Evolutionary conservation across 2,888 invertebrate genomes (phyloP), one percentile per base, ranked within the genome.

Genomic region (Cephus pygmeus): DNA sequence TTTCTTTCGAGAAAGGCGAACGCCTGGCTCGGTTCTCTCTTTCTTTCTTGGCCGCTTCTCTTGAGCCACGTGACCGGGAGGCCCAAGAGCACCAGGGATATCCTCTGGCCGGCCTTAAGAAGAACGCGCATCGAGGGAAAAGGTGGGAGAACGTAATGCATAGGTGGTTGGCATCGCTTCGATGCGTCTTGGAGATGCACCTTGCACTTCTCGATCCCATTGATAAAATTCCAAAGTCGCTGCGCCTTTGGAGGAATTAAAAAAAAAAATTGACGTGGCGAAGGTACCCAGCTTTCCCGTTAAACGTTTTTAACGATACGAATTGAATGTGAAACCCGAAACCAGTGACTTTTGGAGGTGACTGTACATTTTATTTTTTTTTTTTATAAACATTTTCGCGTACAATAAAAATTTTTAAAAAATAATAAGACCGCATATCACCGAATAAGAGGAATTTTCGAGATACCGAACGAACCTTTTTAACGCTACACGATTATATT

Each of bases 221-320:
- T 86, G 86, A 86, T 84, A 84, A 85, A 85, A 86, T 84, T 83
- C 82, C 80, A 77, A 40, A 40, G 36, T 15, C n/a, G n/a, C n/a
- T n/a, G n/a, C n/a, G n/a, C n/a, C 36, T 36, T 36, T 36, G 36
- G 36, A 4, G 4, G 36, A 36, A 36, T 35, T 34, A 35, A 35
- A 35, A 33, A 34, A 34, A 4, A 3, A 36, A 36, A 36, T 12
- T 3, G 0, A 36, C 12, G 12, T 12, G 12, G 36, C 12, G 3
- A 12, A 1, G 4, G 36, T 12, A 12, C 4, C 36, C 12, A 36
- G 12, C 40, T 15, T 40, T 40, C 40, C 12, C 40, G 40, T 40
- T 40, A 40, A 40, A 40, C 12, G 40, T 1, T 15, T 40, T 40
- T 0, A 15, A 40, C 4, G 1, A 2, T 40, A 40, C 40, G 0